Evolutionary conservation across 2,888 invertebrate species (phyloP).

Genomic region (Drosophila subsilvestris): DNA sequence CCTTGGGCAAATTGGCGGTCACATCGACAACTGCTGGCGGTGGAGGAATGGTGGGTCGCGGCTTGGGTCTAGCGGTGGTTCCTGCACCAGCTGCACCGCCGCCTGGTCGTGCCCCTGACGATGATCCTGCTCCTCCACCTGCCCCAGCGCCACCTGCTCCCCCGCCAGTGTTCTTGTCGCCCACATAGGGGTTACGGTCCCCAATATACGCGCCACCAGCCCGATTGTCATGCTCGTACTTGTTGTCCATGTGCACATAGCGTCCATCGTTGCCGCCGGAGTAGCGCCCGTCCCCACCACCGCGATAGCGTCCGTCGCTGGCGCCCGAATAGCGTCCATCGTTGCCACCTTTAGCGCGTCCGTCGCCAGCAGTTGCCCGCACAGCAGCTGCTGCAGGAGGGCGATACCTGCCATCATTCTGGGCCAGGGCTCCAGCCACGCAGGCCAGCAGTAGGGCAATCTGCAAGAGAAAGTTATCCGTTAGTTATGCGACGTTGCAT

Average conservation of each 20-base stretch:
- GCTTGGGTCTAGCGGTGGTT: slow-evolving; percentile 23
- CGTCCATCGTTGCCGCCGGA: slow-evolving; percentile 78
- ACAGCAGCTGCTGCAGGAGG: slow-evolving; percentile 40
- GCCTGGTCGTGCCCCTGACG: slow-evolving; percentile 32
- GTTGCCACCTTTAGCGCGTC: slow-evolving; percentile 83
- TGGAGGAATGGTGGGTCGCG: slow-evolving; percentile 28
- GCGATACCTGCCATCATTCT: slow-evolving; percentile 84
- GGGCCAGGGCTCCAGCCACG: slow-evolving; percentile 59
- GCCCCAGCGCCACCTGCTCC: slow-evolving; percentile 62
- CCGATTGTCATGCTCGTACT: slow-evolving; percentile 73
- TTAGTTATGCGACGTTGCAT: background rate
- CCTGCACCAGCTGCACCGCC: slow-evolving; percentile 52
- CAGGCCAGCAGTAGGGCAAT: slow-evolving; percentile 53
- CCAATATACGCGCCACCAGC: slow-evolving; percentile 78
- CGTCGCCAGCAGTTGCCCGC: slow-evolving; percentile 44
- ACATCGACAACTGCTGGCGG: slow-evolving; percentile 35
- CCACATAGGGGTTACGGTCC: slow-evolving; percentile 61
- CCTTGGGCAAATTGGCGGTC: slow-evolving; percentile 59
- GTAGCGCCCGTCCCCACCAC: slow-evolving; percentile 83
- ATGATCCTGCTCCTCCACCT: slow-evolving; percentile 49
- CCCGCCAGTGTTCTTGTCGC: slow-evolving; percentile 59
- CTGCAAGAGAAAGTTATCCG: slow-evolving; percentile 32
- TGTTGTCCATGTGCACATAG: slow-evolving; percentile 85
- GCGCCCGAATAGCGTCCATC: slow-evolving; percentile 84
- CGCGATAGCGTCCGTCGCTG: slow-evolving; percentile 77